Percentiles rank a stretch among this genome's conserved stretches.
phyloP scores from a whole-genome alignment of 1,140 invertebrate species.

The Drosophila elegans region DNA sequence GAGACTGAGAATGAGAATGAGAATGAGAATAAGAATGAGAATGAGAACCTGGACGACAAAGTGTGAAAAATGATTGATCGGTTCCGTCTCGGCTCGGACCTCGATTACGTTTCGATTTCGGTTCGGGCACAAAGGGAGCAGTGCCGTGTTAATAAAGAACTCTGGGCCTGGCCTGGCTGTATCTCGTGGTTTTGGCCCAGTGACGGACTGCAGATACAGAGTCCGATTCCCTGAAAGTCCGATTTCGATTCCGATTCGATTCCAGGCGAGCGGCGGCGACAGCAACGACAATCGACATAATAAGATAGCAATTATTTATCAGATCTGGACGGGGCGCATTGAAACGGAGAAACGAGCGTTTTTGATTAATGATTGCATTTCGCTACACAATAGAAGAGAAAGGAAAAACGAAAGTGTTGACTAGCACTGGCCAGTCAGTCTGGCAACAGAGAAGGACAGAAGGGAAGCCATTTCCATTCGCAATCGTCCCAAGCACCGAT shows the following conservation, averaged over 20 bases:
- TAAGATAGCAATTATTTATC: conserved; percentile 82
- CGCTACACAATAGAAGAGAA: conserved; percentile 66
- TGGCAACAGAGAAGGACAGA: not conserved
- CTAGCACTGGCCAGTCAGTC: conserved; percentile 41
- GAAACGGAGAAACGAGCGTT: conserved; percentile 48
- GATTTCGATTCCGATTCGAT: conserved; percentile 10
- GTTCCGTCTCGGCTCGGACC: conserved; percentile 45
- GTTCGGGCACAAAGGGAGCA: conserved; percentile 63
- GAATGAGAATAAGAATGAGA: conserved; percentile 9
- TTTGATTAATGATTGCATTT: conserved; percentile 79
- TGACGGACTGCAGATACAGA: not conserved
- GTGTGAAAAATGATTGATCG: conserved; percentile 83
- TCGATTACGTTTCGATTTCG: conserved; percentile 22
- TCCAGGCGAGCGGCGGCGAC: conserved; percentile 52
- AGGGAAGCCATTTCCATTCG: conserved; percentile 61
- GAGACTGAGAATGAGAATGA: conserved; percentile 12
- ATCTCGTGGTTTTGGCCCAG: not conserved
- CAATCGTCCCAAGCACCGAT: conserved; percentile 51
- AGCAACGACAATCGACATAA: conserved; percentile 80
- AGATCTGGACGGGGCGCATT: conserved; percentile 21
- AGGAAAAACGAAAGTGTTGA: conserved; percentile 79
- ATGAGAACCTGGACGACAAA: conserved; percentile 34
- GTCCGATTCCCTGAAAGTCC: not conserved
- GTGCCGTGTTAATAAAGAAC: conserved; percentile 72
- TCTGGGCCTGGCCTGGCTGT: conserved; percentile 20